Percentiles rank a stretch among this genome's conserved stretches.
phyloP scores from a whole-genome alignment of 2,113 vertebrate species.

The Nycticebus coucang region DNA sequence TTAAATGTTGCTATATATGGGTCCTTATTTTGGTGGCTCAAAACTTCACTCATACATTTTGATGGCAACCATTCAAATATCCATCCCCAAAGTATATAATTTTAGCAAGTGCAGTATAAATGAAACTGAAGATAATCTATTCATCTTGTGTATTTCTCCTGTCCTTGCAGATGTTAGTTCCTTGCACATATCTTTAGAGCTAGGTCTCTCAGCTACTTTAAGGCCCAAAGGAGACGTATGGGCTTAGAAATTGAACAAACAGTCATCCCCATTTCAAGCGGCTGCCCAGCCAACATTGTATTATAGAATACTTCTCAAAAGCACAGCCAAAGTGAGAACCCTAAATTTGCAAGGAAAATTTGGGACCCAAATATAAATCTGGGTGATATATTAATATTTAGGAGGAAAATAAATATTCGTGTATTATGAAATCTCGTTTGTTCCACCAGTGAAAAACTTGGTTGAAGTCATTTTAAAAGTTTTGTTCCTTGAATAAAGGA shows the following conservation, averaged over 20 bases:
- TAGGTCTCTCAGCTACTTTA: not conserved
- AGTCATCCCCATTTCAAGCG: not conserved
- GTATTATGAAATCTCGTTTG: not conserved
- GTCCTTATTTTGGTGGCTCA: not conserved
- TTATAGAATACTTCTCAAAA: not conserved
- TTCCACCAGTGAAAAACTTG: not conserved
- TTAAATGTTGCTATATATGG: not conserved
- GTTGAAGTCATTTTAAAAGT: slow-evolving; percentile 7
- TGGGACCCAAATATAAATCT: not conserved
- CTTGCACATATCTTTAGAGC: not conserved
- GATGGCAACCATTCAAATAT: slow-evolving; percentile 12
- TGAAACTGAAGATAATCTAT: not conserved
- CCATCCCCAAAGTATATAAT: not conserved
- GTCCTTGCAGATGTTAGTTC: not conserved
- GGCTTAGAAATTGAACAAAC: not conserved
- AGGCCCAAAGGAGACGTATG: not conserved
- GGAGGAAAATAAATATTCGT: not conserved
- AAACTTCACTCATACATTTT: not conserved
- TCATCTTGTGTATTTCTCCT: not conserved
- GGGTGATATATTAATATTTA: not conserved
- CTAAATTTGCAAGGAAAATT: not conserved
- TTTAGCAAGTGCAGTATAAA: not conserved
- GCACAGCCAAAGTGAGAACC: not conserved
- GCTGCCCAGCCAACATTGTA: not conserved
- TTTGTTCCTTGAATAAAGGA: not conserved